Evolutionary conservation across 2,113 vertebrate genomes (phyloP).

Genomic region (Podarcis muralis): DNA sequence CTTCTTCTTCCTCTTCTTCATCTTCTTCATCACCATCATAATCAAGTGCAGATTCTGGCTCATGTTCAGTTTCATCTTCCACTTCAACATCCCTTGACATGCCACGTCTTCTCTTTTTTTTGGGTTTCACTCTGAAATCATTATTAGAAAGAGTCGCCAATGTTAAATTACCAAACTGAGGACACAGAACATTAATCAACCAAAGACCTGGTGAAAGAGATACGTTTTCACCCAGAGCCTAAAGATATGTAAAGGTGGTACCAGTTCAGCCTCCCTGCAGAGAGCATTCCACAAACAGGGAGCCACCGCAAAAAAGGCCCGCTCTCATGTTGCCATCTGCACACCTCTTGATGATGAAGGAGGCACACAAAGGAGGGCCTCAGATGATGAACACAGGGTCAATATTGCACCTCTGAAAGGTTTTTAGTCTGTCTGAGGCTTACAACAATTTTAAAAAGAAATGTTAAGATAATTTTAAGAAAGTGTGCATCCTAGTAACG

Average conservation of each 20-base stretch:
- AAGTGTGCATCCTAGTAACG: background rate
- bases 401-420: background rate
- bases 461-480: background rate
- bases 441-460: background rate
- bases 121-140: conserved; percentile 9
- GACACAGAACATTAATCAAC: background rate
- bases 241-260: too few relatives aligned
- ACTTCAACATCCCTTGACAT: background rate
- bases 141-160: background rate
- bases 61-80: background rate
- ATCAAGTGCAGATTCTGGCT: background rate
- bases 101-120: background rate
- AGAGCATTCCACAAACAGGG: too few relatives aligned
- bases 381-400: too few relatives aligned
- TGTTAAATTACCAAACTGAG: background rate
- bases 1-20: background rate
- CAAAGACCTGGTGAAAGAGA: background rate
- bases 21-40: conserved; percentile 25
- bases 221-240: too few relatives aligned
- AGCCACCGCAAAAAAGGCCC: too few relatives aligned
- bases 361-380: too few relatives aligned
- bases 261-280: too few relatives aligned
- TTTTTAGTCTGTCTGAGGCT: background rate
- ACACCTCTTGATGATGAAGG: too few relatives aligned
- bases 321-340: too few relatives aligned